These are phyloP conservation scores for Leptinotarsa texana DNA, from an alignment of 1,140 invertebrate genomes.

Conservation along the genomic window DNA sequence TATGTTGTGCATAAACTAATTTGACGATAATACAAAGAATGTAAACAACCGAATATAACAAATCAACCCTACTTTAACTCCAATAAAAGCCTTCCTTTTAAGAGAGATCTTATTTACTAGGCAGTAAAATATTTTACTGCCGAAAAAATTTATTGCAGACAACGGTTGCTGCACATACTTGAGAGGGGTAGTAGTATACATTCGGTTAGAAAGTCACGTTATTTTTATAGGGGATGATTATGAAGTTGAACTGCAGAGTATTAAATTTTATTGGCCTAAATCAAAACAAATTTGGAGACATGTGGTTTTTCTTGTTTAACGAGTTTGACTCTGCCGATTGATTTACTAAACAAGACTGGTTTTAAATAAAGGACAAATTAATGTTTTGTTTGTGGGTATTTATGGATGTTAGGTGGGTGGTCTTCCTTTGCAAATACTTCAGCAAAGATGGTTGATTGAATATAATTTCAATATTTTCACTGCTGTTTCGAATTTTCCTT, in stretches of 20 bases:
- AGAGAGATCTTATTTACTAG: background rate
- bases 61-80: background rate
- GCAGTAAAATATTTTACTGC: conserved; percentile 8
- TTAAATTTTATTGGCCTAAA: background rate
- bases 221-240: conserved; percentile 7
- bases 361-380: too few species aligned
- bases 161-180: background rate
- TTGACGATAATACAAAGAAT: background rate
- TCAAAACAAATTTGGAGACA: background rate
- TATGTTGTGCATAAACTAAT: background rate
- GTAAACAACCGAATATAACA: background rate
- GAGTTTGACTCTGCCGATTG: background rate
- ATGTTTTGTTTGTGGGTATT: too few species aligned
- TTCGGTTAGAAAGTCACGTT: conserved; percentile 2
- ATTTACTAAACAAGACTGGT: background rate
- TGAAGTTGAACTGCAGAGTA: background rate
- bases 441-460: too few species aligned
- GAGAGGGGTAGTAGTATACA: background rate
- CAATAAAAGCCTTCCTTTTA: background rate
- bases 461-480: too few species aligned
- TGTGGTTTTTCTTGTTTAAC: background rate
- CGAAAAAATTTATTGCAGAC: background rate
- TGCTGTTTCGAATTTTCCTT: too few species aligned
- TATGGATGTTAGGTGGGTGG: too few species aligned
- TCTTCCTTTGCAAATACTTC: too few species aligned